Base-by-base conservation (phyloP, 2,113 vertebrate genomes). In the Pycnonotus jocosus region DNA sequence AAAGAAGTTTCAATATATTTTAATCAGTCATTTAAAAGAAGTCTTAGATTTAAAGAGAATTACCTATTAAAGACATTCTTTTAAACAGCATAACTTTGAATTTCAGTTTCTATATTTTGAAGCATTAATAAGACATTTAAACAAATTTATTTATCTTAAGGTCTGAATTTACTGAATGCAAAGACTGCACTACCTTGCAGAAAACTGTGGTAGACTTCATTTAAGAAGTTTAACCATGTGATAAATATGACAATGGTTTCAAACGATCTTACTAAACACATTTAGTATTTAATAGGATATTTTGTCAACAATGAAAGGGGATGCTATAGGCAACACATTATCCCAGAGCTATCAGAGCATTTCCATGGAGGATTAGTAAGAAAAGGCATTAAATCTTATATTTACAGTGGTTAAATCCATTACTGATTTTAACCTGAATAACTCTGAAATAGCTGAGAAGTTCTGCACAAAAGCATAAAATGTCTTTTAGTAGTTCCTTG, bases 301-400 rank as follows among this genome's bases (percentile, higher is more conserved):
- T 82, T 71, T 85, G 50, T 91, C 73, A 95, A 93, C 84, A 91
- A 42, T 72, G 84, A 76, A 94, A 87, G 73, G 81, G 78, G 40
- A 87, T 92, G 81, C 93, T 85, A 54, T 11, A 89, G 74, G 89
- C 78, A 82, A 90, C 33, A 54, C 21, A 80, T 90, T 80, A 86
- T 79, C 65, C 45, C 76, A 81, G n/a, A 68, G 57, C 87, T 79
- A 96, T 92, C 95, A 90, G 58, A 85, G 87, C 42, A 79, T 86
- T 94, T 90, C 78, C 68, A 79, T 21, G 68, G 54, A 95, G 58
- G 70, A 96, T 95, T 96, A 94, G 22, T 76, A 93, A 61, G 78
- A 80, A 92, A 85, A 93, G 9, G 58, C 51, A 79, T 51, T 82
- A 93, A 94, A 77, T 80, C 47, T 82, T 69, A 24, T 25, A 86